Conservation (phyloP, 1,140 invertebrate genomes). For the Drosophila cardini region DNA sequence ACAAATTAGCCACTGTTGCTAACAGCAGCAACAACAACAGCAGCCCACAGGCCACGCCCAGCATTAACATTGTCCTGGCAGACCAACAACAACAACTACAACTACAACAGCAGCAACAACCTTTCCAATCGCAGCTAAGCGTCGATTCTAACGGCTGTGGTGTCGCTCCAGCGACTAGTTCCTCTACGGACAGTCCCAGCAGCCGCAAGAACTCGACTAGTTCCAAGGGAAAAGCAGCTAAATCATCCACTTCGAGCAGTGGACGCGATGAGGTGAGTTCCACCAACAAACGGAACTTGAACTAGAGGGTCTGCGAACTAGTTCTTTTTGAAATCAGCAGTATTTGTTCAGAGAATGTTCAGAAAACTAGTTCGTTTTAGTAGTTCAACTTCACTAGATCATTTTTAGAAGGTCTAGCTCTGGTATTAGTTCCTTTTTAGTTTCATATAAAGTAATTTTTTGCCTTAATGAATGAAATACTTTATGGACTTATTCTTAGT, state of each 20-base stretch:
- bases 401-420: too few species aligned
- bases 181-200: conserved; percentile 60
- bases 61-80: conserved; percentile 56
- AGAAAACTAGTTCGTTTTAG: too few species aligned
- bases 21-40: conserved; percentile 25
- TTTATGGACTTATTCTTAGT: too few species aligned
- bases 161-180: conserved; percentile 16
- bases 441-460: background rate
- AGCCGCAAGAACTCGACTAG: conserved; percentile 73
- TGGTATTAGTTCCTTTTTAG: too few species aligned
- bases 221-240: conserved; percentile 67
- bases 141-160: conserved; percentile 60
- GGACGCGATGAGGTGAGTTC: conserved; percentile 72
- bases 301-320: background rate
- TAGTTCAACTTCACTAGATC: too few species aligned
- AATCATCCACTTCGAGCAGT: conserved; percentile 71
- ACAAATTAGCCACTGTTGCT: conserved; percentile 27
- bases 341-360: too few species aligned
- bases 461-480: too few species aligned
- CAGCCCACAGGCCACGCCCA: conserved; percentile 46
- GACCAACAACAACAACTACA: conserved; percentile 16
- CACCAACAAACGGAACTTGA: background rate
- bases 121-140: conserved; percentile 41
- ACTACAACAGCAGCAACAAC: conserved; percentile 11
- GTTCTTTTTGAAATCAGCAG: too few species aligned